Evolutionary conservation across 2,888 invertebrate species (phyloP).

Genomic region (Byasa hedistus): DNA sequence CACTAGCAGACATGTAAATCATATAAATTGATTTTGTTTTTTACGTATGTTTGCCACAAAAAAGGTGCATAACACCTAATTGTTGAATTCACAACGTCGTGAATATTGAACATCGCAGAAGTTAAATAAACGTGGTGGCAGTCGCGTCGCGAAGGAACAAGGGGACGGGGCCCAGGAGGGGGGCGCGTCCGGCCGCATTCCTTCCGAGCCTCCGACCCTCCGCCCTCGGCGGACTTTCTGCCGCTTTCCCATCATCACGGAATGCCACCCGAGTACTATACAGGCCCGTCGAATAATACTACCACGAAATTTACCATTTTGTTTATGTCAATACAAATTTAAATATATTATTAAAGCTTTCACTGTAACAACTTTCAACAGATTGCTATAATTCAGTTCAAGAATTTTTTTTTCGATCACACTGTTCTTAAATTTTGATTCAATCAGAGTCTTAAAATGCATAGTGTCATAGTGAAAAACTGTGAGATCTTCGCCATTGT

Average conservation of each 20-base stretch:
- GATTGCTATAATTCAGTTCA: no score
- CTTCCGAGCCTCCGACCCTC: conserved; percentile 67
- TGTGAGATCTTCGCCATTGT: no score
- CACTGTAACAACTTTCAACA: neutral
- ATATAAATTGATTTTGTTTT: neutral
- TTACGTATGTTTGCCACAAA: neutral
- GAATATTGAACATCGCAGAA: conserved; percentile 35
- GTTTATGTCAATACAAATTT: neutral
- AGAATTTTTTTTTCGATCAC: no score
- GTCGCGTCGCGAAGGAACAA: conserved; percentile 20
- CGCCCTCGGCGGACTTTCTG: conserved; percentile 46
- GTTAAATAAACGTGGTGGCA: conserved; percentile 39
- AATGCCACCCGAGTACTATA: conserved; percentile 51
- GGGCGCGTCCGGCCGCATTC: conserved; percentile 68
- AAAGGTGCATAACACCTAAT: neutral
- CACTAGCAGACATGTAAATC: neutral
- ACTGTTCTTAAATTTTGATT: no score
- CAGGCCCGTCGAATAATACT: conserved; percentile 25
- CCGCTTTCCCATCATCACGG: conserved; percentile 58
- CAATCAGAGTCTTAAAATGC: no score
- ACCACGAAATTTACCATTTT: conserved; percentile 24
- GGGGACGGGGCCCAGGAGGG: conserved; percentile 37
- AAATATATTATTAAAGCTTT: neutral
- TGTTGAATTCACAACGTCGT: neutral
- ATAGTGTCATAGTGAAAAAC: no score